Evolutionary conservation across 1,140 invertebrate genomes (phyloP).

Genomic region (Goniozus legneri): DNA sequence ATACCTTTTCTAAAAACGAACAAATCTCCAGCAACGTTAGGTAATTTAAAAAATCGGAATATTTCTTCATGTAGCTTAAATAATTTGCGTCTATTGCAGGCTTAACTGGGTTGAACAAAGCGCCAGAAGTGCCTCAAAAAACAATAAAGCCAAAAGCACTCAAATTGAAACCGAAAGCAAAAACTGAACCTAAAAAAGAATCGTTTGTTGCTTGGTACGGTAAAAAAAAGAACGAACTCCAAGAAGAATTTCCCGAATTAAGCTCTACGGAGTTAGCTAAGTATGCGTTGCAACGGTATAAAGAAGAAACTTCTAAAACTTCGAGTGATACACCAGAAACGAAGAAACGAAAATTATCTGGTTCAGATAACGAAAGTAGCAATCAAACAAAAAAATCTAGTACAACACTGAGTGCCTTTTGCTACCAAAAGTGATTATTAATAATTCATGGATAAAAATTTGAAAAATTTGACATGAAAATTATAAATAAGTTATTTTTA

Average conservation of each 20-base stretch:
- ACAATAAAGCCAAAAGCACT: constrained; percentile 7
- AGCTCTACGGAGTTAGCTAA: constrained; percentile 56
- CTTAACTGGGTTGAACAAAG: constrained; percentile 32
- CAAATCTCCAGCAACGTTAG: constrained; percentile 22
- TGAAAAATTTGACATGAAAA: too few species aligned
- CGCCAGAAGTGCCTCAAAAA: constrained; percentile 29
- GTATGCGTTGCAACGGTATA: constrained; percentile 55
- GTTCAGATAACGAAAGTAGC: constrained; percentile 11
- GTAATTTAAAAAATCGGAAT: constrained; percentile 12
- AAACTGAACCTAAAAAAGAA: constrained; percentile 26
- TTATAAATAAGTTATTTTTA: too few species aligned
- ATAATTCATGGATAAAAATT: too few species aligned
- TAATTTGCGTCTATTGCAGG: constrained; percentile 18
- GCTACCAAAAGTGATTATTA: constrained; percentile 22
- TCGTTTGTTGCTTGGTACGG: constrained; percentile 60
- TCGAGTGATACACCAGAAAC: constrained; percentile 7
- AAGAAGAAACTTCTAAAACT: constrained; percentile 29
- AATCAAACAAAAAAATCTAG: constrained; percentile 29
- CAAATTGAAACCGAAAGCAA: constrained; percentile 20
- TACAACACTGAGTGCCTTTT: constrained; percentile 28
- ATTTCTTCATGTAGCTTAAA: neutral
- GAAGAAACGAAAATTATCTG: constrained; percentile 40
- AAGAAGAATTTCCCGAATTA: constrained; percentile 57
- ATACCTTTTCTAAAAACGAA: constrained; percentile 45
- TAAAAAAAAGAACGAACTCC: constrained; percentile 54